Evolutionary conservation across 2,113 vertebrate species (phyloP), one percentile per base, ranked within the genome.

Genomic region (Psophia crepitans): DNA sequence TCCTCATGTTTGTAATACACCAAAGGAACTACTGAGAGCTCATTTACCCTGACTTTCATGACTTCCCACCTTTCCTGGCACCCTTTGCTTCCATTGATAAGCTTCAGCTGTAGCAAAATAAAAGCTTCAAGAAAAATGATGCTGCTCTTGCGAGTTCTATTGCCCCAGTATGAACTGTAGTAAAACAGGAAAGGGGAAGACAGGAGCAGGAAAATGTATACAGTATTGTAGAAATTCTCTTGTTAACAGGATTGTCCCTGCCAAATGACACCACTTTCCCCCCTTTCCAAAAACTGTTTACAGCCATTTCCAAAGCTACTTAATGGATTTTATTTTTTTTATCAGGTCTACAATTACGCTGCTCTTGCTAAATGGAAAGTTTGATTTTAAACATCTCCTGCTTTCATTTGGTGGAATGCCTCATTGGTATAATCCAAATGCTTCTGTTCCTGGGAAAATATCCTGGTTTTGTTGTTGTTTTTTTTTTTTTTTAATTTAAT

Each of bases 341-440:
- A 92, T 89, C 65, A 53, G 27, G 60, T 95, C 93, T 97, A 95
- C 71, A 94, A 63, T 97, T 96, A 92, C 90, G 75, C 65, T 90
- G 76, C 37, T 96, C 76, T 93, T 92, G 24, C 65, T 87, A 97
- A 97, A 96, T 73, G 71, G 90, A 97, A 98, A 97, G 61, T 96
- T 82, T 84, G 64, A 87, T 93, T 92, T 96, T 84, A 91, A 92
- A 88, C 33, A 91, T 89, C 86, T 97, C 51, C 54, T 88, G 10
- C 66, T 96, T 97, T 87, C 58, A 63, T 76, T 96, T 94, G 87
- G 65, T 84, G 57, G 48, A 96, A 95, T 93, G 54, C 87, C 65
- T 97, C 30, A 46, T 95, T 95, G 95, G 71, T 89, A 93, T 83
- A 97, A 97, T 76, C 71, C 80, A 71, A 86, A 28, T 95, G 78